Base-by-base conservation (phyloP, 2,888 invertebrate species). In the Lepas anatifera region DNA sequence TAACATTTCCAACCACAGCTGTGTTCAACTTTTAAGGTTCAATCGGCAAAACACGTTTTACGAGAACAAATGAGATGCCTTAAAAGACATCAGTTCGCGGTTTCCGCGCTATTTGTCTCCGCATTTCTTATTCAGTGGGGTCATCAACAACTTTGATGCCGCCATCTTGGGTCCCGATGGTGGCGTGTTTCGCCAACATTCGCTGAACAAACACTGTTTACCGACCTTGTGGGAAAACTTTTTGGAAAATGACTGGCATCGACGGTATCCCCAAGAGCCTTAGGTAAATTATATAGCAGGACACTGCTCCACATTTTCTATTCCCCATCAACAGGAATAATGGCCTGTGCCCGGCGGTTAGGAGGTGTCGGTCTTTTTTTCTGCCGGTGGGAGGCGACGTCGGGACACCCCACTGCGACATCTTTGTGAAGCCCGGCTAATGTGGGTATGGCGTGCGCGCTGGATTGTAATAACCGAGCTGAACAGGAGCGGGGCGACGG, bases 21-120 rank as follows among this genome's bases (percentile, higher is more conserved):
- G 25, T 35, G 32, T 32, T 35, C 35, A 25, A 35, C 58, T 58
- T 58, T 58, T 58, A 18, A 58, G 22, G 48, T 48, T 18, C 35
- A 29, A 13, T 7, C 58, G 18, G 58, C 58, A 32, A 58, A 58
- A 58, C 58, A 58, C 58, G 32, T 58, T 58, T 58, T 58, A 58
- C 58, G 58, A 58, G 58, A 58, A 22, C 18, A 22, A 10, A 58
- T 58, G 22, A 25, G 22, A 58, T 35, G n/a, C 22, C 32, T 22
- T 35, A 58, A 58, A 58, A 58, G 58, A 22, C 58, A 58, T 58
- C 32, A 41, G 58, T 16, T 10, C 22, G 13, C 10, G 10, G 58
- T 58, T 58, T 18, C 58, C 35, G 35, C 8, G 48, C 7, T 25
- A n/a, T 48, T 48, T 48, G 48, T 32, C n/a, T 58, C 32, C 22